phyloP scores from a whole-genome alignment of 2,888 invertebrate species.

The Drosophila mulleri region DNA sequence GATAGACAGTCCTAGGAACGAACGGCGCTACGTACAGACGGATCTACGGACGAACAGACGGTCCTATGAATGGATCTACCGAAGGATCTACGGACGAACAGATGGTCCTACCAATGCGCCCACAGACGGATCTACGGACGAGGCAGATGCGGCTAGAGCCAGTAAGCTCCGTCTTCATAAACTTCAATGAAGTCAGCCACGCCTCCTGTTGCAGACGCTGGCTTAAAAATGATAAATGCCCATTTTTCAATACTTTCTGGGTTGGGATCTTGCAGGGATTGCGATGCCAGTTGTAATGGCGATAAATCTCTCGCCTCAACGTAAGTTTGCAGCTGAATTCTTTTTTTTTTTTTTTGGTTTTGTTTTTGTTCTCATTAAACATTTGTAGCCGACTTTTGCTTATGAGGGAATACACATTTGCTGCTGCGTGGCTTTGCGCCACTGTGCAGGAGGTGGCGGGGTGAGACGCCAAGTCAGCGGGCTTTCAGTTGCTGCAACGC shows the following conservation, averaged over 20 bases:
- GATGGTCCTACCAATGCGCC: too few relatives aligned
- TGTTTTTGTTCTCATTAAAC: background rate
- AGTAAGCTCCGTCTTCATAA: too few relatives aligned
- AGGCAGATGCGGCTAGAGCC: too few relatives aligned
- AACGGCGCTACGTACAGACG: background rate
- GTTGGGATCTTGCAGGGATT: background rate
- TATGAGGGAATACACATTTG: background rate
- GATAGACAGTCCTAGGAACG: background rate
- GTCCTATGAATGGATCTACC: background rate
- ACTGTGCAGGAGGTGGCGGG: slow-evolving; percentile 34
- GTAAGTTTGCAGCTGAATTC: background rate
- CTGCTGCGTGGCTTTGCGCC: slow-evolving; percentile 10
- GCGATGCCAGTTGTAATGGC: background rate
- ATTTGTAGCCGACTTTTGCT: background rate
- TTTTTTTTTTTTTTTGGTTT: too few relatives aligned
- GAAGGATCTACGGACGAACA: background rate
- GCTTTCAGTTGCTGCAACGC: slow-evolving; percentile 21
- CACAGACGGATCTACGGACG: background rate
- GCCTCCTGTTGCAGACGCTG: background rate
- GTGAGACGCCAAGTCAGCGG: background rate
- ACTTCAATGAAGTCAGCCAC: background rate
- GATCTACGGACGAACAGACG: background rate
- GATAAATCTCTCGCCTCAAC: background rate
- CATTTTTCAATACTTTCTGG: background rate
- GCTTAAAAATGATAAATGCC: background rate